Evolutionary conservation across 2,797 vertebrate species (phyloP).

Genomic region (Cirrhinus mrigala): DNA sequence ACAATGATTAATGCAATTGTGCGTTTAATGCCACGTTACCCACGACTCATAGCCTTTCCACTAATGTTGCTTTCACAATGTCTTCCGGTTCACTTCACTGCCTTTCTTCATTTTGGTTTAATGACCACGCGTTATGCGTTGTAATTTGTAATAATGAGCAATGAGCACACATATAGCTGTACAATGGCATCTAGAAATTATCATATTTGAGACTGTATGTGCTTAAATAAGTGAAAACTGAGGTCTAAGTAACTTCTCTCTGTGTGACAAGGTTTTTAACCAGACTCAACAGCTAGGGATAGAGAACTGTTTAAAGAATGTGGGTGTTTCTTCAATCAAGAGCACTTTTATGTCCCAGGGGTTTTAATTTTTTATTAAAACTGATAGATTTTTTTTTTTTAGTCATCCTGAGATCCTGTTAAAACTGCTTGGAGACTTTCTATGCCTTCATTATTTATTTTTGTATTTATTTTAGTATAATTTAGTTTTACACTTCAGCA

Average conservation of each 20-base stretch:
- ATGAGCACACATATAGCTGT: not conserved
- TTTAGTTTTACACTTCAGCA: not conserved
- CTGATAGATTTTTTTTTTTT: not conserved
- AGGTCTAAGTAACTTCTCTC: not conserved
- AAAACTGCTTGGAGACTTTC: not conserved
- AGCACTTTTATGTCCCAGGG: not conserved
- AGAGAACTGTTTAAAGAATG: conserved; percentile 2
- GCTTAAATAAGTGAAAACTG: not conserved
- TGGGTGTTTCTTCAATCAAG: not conserved
- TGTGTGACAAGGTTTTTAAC: not conserved
- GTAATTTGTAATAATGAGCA: conserved; percentile 4
- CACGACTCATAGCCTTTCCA: not conserved
- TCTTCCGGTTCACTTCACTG: not conserved
- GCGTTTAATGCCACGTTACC: conserved; percentile 35
- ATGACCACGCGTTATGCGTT: not conserved
- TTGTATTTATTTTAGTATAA: not conserved
- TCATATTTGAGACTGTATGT: not conserved
- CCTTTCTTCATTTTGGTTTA: conserved; percentile 8
- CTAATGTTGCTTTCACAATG: conserved; percentile 1
- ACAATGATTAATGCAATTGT: not conserved
- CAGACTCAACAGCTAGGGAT: conserved; percentile 10
- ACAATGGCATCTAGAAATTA: not conserved
- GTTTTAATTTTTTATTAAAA: not conserved
- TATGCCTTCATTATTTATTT: not conserved
- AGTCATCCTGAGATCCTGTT: not conserved